These are phyloP conservation scores for Athalia circularis DNA, from an alignment of 2,888 invertebrate genomes.

Conservation along the genomic window DNA sequence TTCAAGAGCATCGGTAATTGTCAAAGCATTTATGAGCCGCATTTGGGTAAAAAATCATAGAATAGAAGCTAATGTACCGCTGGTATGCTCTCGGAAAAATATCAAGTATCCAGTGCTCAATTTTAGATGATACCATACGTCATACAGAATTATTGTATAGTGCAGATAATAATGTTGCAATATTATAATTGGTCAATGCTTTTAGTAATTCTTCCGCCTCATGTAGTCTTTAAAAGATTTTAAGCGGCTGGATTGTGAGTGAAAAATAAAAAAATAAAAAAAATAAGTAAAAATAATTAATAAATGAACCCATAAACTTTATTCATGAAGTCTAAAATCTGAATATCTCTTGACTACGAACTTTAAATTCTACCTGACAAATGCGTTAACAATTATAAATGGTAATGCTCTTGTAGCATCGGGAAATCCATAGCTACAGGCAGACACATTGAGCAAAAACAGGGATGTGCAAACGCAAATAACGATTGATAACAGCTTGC, in stretches of 20 bases:
- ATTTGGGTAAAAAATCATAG: background rate
- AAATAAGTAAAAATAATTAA: no score
- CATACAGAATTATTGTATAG: background rate
- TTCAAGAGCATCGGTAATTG: slow-evolving; percentile 55
- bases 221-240: no score
- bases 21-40: slow-evolving; percentile 54
- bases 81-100: background rate
- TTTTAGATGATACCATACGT: no score
- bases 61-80: background rate
- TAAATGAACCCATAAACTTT: no score
- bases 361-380: background rate
- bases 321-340: no score
- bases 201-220: no score
- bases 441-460: slow-evolving; percentile 49
- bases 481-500: slow-evolving; percentile 79
- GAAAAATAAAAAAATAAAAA: no score
- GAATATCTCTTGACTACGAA: slow-evolving; percentile 2
- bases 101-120: no score
- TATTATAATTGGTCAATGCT: background rate
- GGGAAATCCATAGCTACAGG: slow-evolving; percentile 45
- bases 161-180: background rate
- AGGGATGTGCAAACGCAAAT: slow-evolving; percentile 67
- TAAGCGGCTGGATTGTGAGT: no score
- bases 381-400: slow-evolving; percentile 52
- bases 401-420: slow-evolving; percentile 48